A percentile compares a stretch with the other conserved stretches of the same genome.
Conservation (phyloP, 2,888 invertebrate species). For the Diabrotica balteata region DNA sequence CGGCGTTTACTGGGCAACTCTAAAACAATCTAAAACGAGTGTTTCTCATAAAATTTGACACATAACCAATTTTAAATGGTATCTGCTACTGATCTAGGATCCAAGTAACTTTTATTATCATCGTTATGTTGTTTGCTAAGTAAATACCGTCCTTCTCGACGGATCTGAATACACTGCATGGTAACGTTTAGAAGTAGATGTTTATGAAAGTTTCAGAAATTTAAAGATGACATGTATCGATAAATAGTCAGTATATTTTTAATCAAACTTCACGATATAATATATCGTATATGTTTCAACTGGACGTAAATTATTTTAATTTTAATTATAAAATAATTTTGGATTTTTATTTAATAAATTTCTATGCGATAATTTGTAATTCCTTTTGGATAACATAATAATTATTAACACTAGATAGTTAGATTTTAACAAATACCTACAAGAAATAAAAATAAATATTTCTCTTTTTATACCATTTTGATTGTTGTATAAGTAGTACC, state of each 20-base stretch:
- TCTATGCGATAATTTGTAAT: conserved; percentile 9
- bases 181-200: too few relatives aligned
- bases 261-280: not conserved
- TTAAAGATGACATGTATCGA: too few relatives aligned
- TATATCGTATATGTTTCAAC: conserved; percentile 16
- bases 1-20: not conserved
- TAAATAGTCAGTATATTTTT: too few relatives aligned
- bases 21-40: not conserved
- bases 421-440: conserved; percentile 26
- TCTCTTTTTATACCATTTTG: conserved; percentile 8
- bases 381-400: conserved; percentile 36
- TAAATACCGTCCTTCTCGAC: too few relatives aligned
- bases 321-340: not conserved
- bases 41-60: not conserved
- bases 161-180: too few relatives aligned
- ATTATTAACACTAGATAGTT: conserved; percentile 34
- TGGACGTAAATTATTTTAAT: conserved; percentile 14
- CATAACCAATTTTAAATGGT: too few relatives aligned
- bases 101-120: too few relatives aligned
- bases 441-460: conserved; percentile 35
- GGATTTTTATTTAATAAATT: conserved; percentile 5
- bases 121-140: too few relatives aligned
- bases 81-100: too few relatives aligned
- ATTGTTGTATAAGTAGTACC: conserved; percentile 13
- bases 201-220: too few relatives aligned